These are phyloP conservation scores for Pardalotus punctatus DNA, from an alignment of 2,113 vertebrate genomes.

Conservation along the genomic window DNA sequence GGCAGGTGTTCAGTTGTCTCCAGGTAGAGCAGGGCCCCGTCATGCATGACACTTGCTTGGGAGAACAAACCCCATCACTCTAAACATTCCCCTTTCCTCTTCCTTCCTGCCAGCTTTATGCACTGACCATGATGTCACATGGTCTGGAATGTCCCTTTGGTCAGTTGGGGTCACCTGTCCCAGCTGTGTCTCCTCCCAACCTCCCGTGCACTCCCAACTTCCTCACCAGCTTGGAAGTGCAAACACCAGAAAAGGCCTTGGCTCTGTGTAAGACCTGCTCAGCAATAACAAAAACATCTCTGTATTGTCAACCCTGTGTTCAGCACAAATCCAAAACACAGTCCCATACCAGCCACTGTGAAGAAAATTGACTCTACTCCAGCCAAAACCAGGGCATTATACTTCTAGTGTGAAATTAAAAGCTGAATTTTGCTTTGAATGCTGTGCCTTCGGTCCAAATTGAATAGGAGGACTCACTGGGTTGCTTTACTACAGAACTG, in stretches of 20 bases:
- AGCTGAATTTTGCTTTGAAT: not conserved
- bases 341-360: not conserved
- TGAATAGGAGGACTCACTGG: not conserved
- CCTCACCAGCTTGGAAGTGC: rapidly evolving
- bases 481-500: not conserved
- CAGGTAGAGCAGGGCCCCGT: not conserved
- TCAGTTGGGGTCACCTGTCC: not conserved
- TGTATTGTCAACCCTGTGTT: not conserved
- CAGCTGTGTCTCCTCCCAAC: not conserved
- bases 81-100: rapidly evolving
- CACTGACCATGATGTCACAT: rapidly evolving
- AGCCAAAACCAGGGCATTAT: not conserved
- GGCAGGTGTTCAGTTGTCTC: not conserved
- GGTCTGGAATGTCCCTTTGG: not conserved
- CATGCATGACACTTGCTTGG: rapidly evolving
- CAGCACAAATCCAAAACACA: not conserved
- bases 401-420: not conserved
- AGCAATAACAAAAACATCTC: not conserved
- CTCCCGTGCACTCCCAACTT: rapidly evolving
- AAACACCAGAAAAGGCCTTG: not conserved
- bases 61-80: rapidly evolving
- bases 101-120: rapidly evolving
- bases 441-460: not conserved
- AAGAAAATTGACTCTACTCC: not conserved
- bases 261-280: not conserved